Percentiles rank a stretch among this genome's conserved stretches.
phyloP scores from a whole-genome alignment of 1,140 invertebrate genomes.

The Drosophila quadrilineata region DNA sequence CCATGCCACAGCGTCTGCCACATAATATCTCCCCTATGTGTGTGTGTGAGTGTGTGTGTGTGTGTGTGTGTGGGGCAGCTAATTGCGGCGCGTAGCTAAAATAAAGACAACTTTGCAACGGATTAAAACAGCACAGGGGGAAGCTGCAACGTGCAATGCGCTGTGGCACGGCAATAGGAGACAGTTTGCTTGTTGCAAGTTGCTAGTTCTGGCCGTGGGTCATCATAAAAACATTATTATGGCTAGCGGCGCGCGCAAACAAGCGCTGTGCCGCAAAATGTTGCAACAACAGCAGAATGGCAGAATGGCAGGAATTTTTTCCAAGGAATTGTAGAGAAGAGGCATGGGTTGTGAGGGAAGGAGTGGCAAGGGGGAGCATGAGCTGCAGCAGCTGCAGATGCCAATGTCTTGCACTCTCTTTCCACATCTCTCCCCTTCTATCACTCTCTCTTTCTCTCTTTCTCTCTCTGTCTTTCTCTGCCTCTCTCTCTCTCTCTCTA shows the following conservation, averaged over 20 bases:
- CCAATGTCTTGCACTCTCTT: slow-evolving; percentile 43
- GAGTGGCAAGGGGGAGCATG: background rate
- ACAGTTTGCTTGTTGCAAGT: no score
- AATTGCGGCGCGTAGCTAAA: slow-evolving; percentile 70
- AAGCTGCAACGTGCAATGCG: background rate
- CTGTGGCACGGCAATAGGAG: slow-evolving; percentile 7
- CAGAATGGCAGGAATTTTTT: no score
- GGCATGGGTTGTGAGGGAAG: background rate
- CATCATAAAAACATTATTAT: slow-evolving; percentile 79
- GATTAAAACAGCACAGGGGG: slow-evolving; percentile 40
- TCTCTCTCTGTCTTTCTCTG: no score
- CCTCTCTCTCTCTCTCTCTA: no score
- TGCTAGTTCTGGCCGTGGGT: slow-evolving; percentile 61
- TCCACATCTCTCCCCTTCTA: no score
- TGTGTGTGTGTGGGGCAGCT: slow-evolving; percentile 36
- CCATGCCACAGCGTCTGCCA: slow-evolving; percentile 31
- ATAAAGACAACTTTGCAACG: slow-evolving; percentile 67
- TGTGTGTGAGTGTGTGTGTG: background rate
- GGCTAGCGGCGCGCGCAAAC: slow-evolving; percentile 56
- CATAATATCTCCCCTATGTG: background rate
- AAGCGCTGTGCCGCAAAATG: no score
- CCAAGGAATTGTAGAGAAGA: slow-evolving; percentile 61
- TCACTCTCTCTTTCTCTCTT: no score
- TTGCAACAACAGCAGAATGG: slow-evolving; percentile 44
- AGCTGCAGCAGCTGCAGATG: slow-evolving; percentile 61